phyloP scores from a whole-genome alignment of 2,113 vertebrate species.

The Notarius quadriscutis region DNA sequence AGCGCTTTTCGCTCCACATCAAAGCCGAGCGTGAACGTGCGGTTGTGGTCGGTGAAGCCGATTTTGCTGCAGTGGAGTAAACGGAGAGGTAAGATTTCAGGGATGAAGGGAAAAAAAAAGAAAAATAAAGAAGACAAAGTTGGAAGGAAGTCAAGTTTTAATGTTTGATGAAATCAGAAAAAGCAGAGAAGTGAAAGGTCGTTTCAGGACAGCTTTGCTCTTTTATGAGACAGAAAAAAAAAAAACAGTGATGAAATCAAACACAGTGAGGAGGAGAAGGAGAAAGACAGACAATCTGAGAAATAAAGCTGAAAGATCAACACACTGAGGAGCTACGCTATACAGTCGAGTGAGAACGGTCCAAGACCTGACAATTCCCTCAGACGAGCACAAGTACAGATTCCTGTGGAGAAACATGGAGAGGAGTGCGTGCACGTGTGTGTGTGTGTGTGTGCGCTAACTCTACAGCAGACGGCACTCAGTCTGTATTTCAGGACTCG shows the following conservation, averaged over 20 bases:
- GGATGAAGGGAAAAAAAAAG: neutral
- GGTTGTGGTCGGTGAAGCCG: neutral
- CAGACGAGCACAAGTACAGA: slow-evolving; percentile 20
- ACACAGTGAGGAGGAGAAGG: slow-evolving; percentile 16
- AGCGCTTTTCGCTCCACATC: neutral
- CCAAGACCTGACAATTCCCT: slow-evolving; percentile 15
- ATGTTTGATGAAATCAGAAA: slow-evolving; percentile 35
- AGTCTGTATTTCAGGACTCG: slow-evolving; percentile 41
- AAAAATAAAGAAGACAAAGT: slow-evolving; percentile 5
- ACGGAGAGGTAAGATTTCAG: neutral
- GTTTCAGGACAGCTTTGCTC: neutral
- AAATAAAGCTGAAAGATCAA: slow-evolving; percentile 46
- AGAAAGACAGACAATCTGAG: slow-evolving; percentile 46
- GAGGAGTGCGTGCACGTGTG: neutral
- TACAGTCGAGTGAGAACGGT: slow-evolving; percentile 57
- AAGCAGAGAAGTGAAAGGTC: slow-evolving; percentile 14
- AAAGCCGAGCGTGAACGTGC: neutral
- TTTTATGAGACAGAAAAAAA: neutral
- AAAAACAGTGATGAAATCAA: neutral
- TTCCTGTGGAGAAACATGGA: slow-evolving; percentile 10
- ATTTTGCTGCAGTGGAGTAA: neutral
- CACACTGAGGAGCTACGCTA: slow-evolving; percentile 60
- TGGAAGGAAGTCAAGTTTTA: slow-evolving; percentile 46
- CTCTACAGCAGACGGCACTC: slow-evolving; percentile 25
- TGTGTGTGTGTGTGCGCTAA: slow-evolving; percentile 10